A percentile compares a stretch with the other conserved stretches of the same genome.
phyloP scores from a whole-genome alignment of 2,113 vertebrate species.

The Anolis sagrei region DNA sequence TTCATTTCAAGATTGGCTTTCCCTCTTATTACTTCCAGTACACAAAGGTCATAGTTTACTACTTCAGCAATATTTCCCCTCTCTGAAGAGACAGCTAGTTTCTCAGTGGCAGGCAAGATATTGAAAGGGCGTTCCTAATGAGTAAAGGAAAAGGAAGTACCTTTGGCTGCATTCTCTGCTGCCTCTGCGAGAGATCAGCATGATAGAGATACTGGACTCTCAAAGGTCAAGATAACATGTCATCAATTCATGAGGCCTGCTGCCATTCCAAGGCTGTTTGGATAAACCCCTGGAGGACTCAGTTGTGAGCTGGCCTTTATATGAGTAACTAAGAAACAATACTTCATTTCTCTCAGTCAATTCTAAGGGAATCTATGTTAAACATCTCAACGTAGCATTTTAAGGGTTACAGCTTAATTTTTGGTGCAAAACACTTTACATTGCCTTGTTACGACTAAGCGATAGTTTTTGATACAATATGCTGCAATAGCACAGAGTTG shows the following conservation, averaged over 20 bases:
- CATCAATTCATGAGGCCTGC: constrained; percentile 42
- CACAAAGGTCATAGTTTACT: constrained; percentile 35
- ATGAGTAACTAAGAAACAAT: constrained; percentile 1
- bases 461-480: not conserved
- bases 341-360: constrained; percentile 29
- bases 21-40: constrained; percentile 15
- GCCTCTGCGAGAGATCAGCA: constrained; percentile 48
- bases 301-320: constrained; percentile 20
- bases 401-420: not conserved
- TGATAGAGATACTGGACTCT: constrained; percentile 51
- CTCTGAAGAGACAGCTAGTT: not conserved
- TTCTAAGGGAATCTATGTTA: not conserved
- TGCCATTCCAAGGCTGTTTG: constrained; percentile 35
- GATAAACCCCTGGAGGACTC: constrained; percentile 35
- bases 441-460: constrained; percentile 18
- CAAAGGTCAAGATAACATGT: constrained; percentile 58
- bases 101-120: constrained; percentile 33
- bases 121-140: not conserved
- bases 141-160: constrained; percentile 40
- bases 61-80: constrained; percentile 21
- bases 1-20: not conserved
- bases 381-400: constrained; percentile 34
- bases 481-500: not conserved
- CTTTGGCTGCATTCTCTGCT: constrained; percentile 47
- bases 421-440: not conserved